These are phyloP conservation scores for Palythoa heliodiscus DNA, from an alignment of 92 coral and sea anemone genomes.

Conservation along the genomic window DNA sequence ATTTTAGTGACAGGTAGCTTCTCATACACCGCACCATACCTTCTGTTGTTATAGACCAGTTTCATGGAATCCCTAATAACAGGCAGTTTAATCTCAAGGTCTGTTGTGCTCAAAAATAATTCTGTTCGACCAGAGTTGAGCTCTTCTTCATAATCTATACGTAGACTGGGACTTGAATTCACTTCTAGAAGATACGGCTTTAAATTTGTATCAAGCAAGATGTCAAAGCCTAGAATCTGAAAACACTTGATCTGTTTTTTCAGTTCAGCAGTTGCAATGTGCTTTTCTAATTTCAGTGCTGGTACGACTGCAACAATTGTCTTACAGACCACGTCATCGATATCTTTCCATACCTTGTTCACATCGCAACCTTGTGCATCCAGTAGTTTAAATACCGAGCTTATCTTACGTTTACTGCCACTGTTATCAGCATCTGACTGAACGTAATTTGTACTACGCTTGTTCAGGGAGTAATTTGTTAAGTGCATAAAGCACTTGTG, in stretches of 20 bases:
- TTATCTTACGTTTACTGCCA: conserved; percentile 84
- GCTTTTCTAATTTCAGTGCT: conserved; percentile 64
- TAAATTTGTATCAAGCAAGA: conserved; percentile 63
- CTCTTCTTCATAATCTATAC: conserved; percentile 85
- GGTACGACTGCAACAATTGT: conserved; percentile 85
- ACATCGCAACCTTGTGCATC: conserved; percentile 67
- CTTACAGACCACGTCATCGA: conserved; percentile 71
- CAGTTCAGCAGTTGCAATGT: conserved; percentile 58
- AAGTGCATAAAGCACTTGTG: conserved; percentile 81
- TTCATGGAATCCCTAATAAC: conserved; percentile 65
- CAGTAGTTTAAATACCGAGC: conserved; percentile 80
- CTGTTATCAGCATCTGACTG: conserved; percentile 80
- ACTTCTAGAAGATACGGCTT: conserved; percentile 78
- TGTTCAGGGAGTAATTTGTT: conserved; percentile 85
- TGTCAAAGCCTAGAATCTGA: conserved; percentile 89
- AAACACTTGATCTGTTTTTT: conserved; percentile 70
- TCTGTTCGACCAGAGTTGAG: conserved; percentile 68
- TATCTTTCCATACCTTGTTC: conserved; percentile 66
- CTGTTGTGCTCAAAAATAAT: conserved; percentile 77
- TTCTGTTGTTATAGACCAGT: conserved; percentile 60
- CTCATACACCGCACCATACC: conserved; percentile 33
- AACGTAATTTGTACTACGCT: conserved; percentile 72
- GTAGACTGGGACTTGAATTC: conserved; percentile 83
- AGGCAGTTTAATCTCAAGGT: conserved; percentile 83
- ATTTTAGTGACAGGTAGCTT: not conserved